Percentiles rank a stretch among this genome's conserved stretches.
These are phyloP conservation scores for Cremastobaeus sp. DNA, from an alignment of 2,888 invertebrate genomes.

Conservation along the genomic window DNA sequence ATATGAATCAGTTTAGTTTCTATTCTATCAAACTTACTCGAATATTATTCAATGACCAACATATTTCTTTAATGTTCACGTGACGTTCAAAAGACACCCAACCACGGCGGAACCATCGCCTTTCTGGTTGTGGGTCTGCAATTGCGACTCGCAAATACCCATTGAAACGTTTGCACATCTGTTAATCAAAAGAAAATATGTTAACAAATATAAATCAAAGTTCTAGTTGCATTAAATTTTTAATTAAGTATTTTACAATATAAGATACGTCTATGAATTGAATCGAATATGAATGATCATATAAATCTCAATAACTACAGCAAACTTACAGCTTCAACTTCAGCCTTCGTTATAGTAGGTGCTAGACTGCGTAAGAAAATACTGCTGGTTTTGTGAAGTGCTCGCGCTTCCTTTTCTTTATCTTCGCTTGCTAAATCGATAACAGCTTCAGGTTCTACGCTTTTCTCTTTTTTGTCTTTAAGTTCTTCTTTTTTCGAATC, in stretches of 20 bases:
- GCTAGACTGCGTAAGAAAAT: conserved; percentile 98
- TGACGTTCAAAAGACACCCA: conserved; percentile 98
- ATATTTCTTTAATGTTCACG: conserved; percentile 99
- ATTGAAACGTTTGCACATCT: conserved; percentile 93
- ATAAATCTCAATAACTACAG: no score
- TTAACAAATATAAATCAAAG: no score
- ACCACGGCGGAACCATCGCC: conserved; percentile 96
- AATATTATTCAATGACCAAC: conserved; percentile 98
- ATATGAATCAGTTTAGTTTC: no score
- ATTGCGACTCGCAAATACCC: conserved; percentile 97
- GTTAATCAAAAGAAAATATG: no score
- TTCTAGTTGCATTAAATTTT: no score
- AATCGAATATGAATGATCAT: no score
- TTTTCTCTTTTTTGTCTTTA: conserved; percentile 72
- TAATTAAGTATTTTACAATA: no score
- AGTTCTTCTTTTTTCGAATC: conserved; percentile 70
- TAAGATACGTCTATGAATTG: no score
- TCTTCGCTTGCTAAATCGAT: conserved; percentile 76
- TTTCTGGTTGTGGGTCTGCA: conserved; percentile 97
- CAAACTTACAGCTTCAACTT: conserved; percentile 94
- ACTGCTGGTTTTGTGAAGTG: conserved; percentile 96
- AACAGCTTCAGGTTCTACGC: conserved; percentile 78
- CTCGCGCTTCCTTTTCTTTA: conserved; percentile 81
- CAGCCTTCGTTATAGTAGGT: conserved; percentile 96
- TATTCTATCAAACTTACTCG: conserved; percentile 82